Base-by-base conservation (phyloP, 2,113 vertebrate genomes). In the Macaca mulatta region DNA sequence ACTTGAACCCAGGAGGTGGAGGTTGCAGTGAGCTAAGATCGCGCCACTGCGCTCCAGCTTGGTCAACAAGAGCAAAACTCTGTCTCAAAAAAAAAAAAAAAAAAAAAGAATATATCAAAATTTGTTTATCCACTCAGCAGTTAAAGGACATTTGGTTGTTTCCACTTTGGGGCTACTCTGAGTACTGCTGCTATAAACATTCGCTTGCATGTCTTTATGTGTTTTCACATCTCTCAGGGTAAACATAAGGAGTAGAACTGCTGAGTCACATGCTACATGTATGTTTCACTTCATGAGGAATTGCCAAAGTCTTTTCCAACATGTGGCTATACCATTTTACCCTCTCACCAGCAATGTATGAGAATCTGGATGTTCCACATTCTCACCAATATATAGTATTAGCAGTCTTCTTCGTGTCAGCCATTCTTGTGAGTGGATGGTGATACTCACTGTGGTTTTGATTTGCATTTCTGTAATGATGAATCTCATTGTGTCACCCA, bases 111-210 rank as follows among this genome's bases (percentile, higher is more conserved):
- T 23, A 45, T 3, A 48, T 27, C 25, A 80, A 43, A 84, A 86
- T 87, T 69, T 83, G 81, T 55, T 90, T 97, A 97, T 13, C 64
- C 9, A 78, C 6, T 94, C n/a, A 88, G 50, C 72, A 89, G 30
- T 89, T 92, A 74, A 86, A 97, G 35, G 67, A 77, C n/a, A 87
- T 10, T 55, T 96, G 25, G 35, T 52, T 93, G 23, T 72, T 94
- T 83, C 43, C 13, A 95, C 3, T 72, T 38, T 83, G n/a, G 25
- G 3, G 38, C 13, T 84, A 74, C 52, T 93, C 70, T 92, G 72
- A 92, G 89, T 20, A 95, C 38, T 50, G 8, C 43, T 89, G 57
- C 67, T 78, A 72, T 1, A 10, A 88, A 79, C 6, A 74, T 69
- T 83, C 2, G 1, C 61, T 75, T 64, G 74, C 6, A 70, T 11